Evolutionary conservation across 2,888 invertebrate genomes (phyloP).

Genomic region (Archaeoteleia sp.): DNA sequence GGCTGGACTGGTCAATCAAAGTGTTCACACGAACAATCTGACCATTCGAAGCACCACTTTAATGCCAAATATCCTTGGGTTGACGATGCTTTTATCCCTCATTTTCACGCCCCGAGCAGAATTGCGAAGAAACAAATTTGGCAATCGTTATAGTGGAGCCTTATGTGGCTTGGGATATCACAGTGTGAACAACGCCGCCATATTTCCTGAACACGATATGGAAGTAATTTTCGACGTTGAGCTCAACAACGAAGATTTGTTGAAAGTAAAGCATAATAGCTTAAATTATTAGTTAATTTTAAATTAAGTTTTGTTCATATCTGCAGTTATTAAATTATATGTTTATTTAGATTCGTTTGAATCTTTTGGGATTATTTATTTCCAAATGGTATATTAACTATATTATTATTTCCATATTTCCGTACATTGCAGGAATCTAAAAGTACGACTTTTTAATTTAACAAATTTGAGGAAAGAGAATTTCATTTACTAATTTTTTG

Average conservation of each 20-base stretch:
- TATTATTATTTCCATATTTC: neutral
- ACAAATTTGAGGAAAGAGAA: too few species aligned
- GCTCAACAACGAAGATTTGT: slow-evolving; percentile 80
- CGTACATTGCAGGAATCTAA: too few species aligned
- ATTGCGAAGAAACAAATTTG: slow-evolving; percentile 80
- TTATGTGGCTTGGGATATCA: slow-evolving; percentile 90
- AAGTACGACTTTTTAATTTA: too few species aligned
- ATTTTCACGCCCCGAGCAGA: slow-evolving; percentile 87
- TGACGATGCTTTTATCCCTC: slow-evolving; percentile 85
- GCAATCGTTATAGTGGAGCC: slow-evolving; percentile 83
- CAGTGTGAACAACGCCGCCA: slow-evolving; percentile 76
- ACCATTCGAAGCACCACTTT: slow-evolving; percentile 87
- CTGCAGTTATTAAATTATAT: too few species aligned
- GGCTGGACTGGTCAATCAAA: slow-evolving; percentile 80
- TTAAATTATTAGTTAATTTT: neutral
- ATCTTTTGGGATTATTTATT: too few species aligned
- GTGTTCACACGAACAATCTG: slow-evolving; percentile 75
- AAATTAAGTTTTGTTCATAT: too few species aligned
- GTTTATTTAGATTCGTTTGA: too few species aligned
- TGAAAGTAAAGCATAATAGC: slow-evolving; percentile 74
- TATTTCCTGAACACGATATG: slow-evolving; percentile 90
- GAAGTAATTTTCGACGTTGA: slow-evolving; percentile 86
- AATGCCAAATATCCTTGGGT: slow-evolving; percentile 91
- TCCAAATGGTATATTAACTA: neutral
- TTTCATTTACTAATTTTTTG: too few species aligned